These are phyloP conservation scores for Morelia viridis DNA, from an alignment of 2,797 vertebrate genomes.

Conservation along the genomic window DNA sequence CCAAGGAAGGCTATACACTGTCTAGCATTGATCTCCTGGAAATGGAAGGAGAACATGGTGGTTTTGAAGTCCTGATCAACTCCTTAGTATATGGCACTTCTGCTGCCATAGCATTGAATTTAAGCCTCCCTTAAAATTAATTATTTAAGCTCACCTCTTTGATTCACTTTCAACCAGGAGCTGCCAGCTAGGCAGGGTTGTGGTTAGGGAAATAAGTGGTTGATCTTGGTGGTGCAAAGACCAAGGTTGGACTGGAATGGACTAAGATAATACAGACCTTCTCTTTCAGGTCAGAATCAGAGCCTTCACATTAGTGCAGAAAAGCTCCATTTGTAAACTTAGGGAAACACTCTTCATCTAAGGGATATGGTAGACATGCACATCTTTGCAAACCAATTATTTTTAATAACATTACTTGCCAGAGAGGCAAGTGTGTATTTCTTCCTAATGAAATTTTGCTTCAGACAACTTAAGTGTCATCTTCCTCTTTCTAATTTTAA, in stretches of 20 bases:
- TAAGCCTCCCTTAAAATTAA: slow-evolving; percentile 27
- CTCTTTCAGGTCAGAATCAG: neutral
- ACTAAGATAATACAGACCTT: neutral
- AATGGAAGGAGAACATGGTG: slow-evolving; percentile 16
- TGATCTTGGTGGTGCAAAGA: rapidly evolving
- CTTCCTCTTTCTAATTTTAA: neutral
- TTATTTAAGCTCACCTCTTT: neutral
- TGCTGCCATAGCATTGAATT: slow-evolving; percentile 33
- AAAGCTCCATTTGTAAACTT: neutral
- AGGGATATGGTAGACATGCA: neutral
- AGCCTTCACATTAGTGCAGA: no score
- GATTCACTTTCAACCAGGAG: rapidly evolving
- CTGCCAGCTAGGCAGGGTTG: neutral
- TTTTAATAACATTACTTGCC: neutral
- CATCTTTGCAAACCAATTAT: neutral
- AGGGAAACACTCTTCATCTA: neutral
- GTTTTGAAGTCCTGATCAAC: slow-evolving; percentile 17
- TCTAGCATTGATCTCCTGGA: slow-evolving; percentile 7
- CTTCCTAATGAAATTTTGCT: neutral
- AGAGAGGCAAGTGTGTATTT: neutral
- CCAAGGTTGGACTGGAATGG: no score
- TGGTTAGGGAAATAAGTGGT: slow-evolving; percentile 9
- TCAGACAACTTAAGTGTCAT: neutral
- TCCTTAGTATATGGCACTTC: neutral
- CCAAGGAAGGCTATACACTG: no score